Percentiles rank a stretch among this genome's conserved stretches.
phyloP scores from a whole-genome alignment of 2,797 vertebrate species.

The Channallabes apus region DNA sequence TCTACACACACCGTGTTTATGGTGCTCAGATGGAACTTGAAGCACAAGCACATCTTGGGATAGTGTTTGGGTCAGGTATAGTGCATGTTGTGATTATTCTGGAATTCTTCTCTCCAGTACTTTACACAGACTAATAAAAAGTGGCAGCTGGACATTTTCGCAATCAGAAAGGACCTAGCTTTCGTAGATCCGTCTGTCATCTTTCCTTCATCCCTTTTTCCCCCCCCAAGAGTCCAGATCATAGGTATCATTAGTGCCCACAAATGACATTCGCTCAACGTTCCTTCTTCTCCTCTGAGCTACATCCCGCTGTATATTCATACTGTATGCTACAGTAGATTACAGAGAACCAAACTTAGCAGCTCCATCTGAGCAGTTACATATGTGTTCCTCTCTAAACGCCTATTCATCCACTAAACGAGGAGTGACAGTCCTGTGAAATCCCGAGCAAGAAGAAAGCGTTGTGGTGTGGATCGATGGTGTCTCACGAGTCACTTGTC shows the following conservation, averaged over 20 bases:
- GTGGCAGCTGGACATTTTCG: conserved; percentile 9
- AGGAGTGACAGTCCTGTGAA: conserved; percentile 7
- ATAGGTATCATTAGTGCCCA: conserved; percentile 31
- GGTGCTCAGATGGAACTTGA: not conserved
- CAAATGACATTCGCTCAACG: conserved; percentile 44
- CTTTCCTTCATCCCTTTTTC: conserved; percentile 51
- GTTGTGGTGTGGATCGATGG: not conserved
- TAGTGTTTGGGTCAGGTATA: conserved; percentile 7
- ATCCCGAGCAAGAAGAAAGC: conserved; percentile 4
- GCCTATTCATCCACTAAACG: not conserved
- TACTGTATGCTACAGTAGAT: conserved; percentile 25
- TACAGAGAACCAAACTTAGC: conserved; percentile 56
- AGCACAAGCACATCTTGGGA: conserved; percentile 4
- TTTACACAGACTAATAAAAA: conserved; percentile 29
- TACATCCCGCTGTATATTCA: conserved; percentile 45
- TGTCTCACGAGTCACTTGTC: conserved; percentile 9
- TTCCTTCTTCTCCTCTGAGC: conserved; percentile 26
- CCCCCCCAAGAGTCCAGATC: conserved; percentile 18
- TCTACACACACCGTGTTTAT: not conserved
- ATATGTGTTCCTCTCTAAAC: conserved; percentile 40
- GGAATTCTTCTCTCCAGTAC: conserved; percentile 6
- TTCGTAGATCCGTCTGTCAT: not conserved
- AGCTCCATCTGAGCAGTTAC: not conserved
- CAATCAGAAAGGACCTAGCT: not conserved
- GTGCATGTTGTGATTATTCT: conserved; percentile 16